These are phyloP conservation scores for Anser cygnoides DNA, from an alignment of 2,113 vertebrate genomes.

Conservation along the genomic window DNA sequence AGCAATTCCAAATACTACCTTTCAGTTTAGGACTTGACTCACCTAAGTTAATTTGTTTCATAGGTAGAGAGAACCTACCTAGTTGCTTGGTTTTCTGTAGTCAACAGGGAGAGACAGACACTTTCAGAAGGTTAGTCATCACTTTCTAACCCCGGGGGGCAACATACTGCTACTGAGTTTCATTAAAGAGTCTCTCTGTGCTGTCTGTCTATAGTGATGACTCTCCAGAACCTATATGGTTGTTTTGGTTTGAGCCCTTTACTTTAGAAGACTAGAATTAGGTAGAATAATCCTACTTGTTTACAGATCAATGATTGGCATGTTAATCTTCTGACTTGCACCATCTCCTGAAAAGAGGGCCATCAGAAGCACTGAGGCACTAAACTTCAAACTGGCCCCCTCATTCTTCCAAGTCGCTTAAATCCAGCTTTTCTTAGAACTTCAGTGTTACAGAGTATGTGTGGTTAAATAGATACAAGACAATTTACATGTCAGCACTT, in stretches of 20 bases:
- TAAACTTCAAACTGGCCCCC: background rate
- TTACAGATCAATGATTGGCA: background rate
- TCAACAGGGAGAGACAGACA: background rate
- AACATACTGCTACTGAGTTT: background rate
- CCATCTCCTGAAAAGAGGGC: background rate
- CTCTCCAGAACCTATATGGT: background rate
- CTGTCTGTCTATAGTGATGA: background rate
- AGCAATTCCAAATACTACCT: background rate
- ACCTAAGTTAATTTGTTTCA: background rate
- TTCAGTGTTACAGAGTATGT: background rate
- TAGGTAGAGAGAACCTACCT: background rate
- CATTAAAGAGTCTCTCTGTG: background rate
- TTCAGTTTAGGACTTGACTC: background rate
- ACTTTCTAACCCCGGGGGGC: background rate
- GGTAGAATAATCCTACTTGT: background rate
- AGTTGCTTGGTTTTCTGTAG: background rate
- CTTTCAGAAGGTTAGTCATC: background rate
- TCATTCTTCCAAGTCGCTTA: background rate
- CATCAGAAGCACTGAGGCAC: background rate
- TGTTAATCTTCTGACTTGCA: background rate
- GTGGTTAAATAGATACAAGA: fast-evolving
- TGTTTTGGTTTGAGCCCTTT: background rate
- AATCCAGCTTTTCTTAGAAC: background rate
- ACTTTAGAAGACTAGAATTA: background rate
- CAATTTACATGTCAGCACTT: background rate